Evolutionary conservation across 2,888 invertebrate species (phyloP).

Genomic region (Hyposoter dolosus): DNA sequence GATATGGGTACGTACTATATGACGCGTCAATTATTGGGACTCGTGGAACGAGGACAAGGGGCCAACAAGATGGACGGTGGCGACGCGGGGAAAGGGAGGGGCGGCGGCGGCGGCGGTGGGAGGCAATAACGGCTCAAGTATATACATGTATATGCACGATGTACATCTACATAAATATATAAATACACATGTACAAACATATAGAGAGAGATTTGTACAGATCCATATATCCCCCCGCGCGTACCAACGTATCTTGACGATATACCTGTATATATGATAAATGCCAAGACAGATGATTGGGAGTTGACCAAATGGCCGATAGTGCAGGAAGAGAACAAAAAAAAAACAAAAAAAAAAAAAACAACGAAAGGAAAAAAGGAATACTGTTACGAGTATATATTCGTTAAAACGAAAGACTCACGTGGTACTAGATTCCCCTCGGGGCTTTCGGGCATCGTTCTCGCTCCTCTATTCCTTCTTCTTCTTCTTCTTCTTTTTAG

Average conservation of each 20-base stretch:
- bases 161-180: constrained; percentile 1
- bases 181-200: constrained; percentile 8
- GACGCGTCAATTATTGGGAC: constrained; percentile 80
- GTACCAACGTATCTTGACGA: neutral
- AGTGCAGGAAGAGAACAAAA: constrained; percentile 46
- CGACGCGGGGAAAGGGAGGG: constrained; percentile 66
- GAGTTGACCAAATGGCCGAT: constrained; percentile 51
- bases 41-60: constrained; percentile 79
- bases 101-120: constrained; percentile 45
- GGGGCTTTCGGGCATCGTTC: constrained; percentile 66
- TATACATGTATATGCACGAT: constrained; percentile 18
- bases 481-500: constrained; percentile 40
- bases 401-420: constrained; percentile 75
- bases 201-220: neutral
- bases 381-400: constrained; percentile 34
- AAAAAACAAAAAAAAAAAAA: neutral
- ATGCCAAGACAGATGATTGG: constrained; percentile 44
- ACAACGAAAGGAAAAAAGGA: constrained; percentile 18
- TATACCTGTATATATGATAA: constrained; percentile 7
- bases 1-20: constrained; percentile 74
- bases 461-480: constrained; percentile 51
- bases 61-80: constrained; percentile 82
- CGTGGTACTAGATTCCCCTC: constrained; percentile 78
- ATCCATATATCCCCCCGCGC: neutral
- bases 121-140: constrained; percentile 45